phyloP scores from a whole-genome alignment of 2,888 invertebrate species.

The Cheilosia scutellata region DNA sequence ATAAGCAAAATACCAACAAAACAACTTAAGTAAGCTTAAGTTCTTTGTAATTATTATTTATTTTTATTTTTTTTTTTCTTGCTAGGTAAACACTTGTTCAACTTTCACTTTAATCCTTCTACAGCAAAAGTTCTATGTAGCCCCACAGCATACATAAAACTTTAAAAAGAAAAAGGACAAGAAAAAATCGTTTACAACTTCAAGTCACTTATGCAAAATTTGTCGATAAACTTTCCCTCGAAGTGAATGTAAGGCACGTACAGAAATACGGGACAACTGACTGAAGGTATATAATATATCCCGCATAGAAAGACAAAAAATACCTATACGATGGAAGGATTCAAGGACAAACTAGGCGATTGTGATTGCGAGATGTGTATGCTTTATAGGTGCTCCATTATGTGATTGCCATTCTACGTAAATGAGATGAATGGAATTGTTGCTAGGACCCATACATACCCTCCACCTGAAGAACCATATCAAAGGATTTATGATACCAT shows the following conservation, averaged over 20 bases:
- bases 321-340: not conserved
- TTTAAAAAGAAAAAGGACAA: constrained; percentile 16
- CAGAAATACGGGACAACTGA: not conserved
- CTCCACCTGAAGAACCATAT: constrained; percentile 7
- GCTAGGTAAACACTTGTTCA: constrained; percentile 19
- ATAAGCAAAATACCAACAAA: constrained; percentile 1
- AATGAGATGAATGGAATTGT: constrained; percentile 50
- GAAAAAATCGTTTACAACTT: constrained; percentile 15
- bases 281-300: not conserved
- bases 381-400: constrained; percentile 35
- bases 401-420: constrained; percentile 47
- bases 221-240: constrained; percentile 35
- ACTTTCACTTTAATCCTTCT: constrained; percentile 33
- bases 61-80: too few relatives aligned
- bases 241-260: not conserved
- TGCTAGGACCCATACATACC: not conserved
- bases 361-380: not conserved
- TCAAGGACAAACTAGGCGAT: constrained; percentile 2
- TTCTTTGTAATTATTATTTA: constrained; percentile 48
- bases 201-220: constrained; percentile 45
- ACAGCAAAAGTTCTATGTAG: not conserved
- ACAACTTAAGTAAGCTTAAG: constrained; percentile 55
- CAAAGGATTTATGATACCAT: constrained; percentile 54
- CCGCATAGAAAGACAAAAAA: constrained; percentile 3
- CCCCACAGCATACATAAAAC: constrained; percentile 2